Evolutionary conservation across 2,888 invertebrate species (phyloP).

Genomic region (Caenorhabditis sp.): DNA sequence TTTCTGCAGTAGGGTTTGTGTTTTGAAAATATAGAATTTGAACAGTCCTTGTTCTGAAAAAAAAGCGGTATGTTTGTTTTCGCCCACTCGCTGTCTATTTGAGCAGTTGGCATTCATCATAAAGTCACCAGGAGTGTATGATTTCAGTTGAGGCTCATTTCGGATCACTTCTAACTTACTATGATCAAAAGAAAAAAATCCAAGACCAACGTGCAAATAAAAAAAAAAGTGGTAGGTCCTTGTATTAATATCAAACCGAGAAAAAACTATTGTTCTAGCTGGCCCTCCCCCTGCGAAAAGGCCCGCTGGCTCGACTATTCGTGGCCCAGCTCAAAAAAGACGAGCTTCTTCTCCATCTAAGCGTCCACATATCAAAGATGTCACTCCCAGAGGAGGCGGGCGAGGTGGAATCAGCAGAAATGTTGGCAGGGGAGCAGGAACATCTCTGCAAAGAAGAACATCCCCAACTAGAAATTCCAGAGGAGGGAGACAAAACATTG

Average conservation of each 20-base stretch:
- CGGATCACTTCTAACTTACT: conserved; percentile 62
- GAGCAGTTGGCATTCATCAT: neutral
- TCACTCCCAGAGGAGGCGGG: conserved; percentile 13
- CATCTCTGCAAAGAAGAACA: neutral
- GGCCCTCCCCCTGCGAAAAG: conserved; percentile 18
- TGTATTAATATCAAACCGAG: neutral
- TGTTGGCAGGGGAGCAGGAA: conserved; percentile 32
- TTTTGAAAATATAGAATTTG: conserved; percentile 33
- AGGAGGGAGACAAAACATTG: conserved; percentile 25
- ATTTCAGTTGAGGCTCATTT: conserved; percentile 70
- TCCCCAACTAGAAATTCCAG: conserved; percentile 24
- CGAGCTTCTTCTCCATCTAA: conserved; percentile 43
- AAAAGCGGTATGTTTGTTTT: conserved; percentile 17
- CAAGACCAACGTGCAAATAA: conserved; percentile 31
- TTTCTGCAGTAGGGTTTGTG: too few relatives aligned
- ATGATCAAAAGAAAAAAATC: conserved; percentile 55
- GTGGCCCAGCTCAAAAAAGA: conserved; percentile 41
- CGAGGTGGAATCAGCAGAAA: conserved; percentile 28
- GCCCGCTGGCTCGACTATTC: conserved; percentile 59
- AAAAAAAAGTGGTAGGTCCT: conserved; percentile 1
- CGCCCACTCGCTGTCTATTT: conserved; percentile 28
- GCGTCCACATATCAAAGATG: neutral
- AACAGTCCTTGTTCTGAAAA: conserved; percentile 22
- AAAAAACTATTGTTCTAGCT: neutral
- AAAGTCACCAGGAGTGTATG: neutral